A percentile compares a stretch with the other conserved stretches of the same genome.
These are phyloP conservation scores for Metellina segmentata DNA, from an alignment of 2,888 invertebrate genomes.

Conservation along the genomic window DNA sequence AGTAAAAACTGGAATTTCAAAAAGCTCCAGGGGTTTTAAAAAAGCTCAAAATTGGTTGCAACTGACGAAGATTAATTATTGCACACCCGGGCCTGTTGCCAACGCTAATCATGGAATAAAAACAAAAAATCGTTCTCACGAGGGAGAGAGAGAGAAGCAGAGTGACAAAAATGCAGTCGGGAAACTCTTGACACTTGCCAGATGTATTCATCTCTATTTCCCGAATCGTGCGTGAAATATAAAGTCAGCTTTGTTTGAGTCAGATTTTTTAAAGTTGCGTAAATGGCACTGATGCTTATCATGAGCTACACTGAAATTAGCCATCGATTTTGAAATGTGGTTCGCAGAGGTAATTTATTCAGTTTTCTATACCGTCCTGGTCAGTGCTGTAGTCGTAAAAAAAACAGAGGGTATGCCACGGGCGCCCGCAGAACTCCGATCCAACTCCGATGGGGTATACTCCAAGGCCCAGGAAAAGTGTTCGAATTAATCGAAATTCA, in stretches of 20 bases:
- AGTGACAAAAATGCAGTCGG: slow-evolving; percentile 35
- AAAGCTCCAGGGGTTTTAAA: neutral
- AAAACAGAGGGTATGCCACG: too few species aligned
- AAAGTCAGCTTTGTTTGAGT: slow-evolving; percentile 1
- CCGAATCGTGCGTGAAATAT: slow-evolving; percentile 35
- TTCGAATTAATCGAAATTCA: too few species aligned
- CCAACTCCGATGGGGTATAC: too few species aligned
- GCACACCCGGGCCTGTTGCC: slow-evolving; percentile 30
- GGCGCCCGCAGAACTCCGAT: too few species aligned
- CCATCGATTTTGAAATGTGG: too few species aligned
- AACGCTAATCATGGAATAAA: slow-evolving; percentile 5
- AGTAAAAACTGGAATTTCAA: neutral
- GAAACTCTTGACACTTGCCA: slow-evolving; percentile 45
- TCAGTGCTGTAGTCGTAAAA: too few species aligned
- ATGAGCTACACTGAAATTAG: too few species aligned
- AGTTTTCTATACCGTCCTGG: too few species aligned
- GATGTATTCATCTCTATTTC: slow-evolving; percentile 33
- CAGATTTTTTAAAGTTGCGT: too few species aligned
- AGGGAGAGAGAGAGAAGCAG: neutral
- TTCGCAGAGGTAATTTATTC: too few species aligned
- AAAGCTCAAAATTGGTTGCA: neutral
- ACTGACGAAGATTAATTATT: slow-evolving; percentile 61
- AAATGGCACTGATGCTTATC: too few species aligned
- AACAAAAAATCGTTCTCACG: neutral
- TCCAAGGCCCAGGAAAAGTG: too few species aligned